Conservation (phyloP, 2,797 vertebrate genomes). For the Propithecus deckenii region DNA sequence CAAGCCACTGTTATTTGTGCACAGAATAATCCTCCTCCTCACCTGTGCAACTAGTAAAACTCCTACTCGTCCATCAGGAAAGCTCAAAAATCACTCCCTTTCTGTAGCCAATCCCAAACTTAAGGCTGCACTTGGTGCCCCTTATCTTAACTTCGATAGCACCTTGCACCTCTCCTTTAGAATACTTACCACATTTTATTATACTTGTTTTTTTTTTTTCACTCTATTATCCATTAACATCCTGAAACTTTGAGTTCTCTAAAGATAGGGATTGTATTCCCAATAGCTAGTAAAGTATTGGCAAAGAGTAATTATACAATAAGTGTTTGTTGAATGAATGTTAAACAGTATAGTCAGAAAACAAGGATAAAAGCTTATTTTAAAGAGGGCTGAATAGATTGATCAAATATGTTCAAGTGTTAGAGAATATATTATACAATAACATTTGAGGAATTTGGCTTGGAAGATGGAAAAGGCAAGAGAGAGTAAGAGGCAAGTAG, state of each 20-base stretch:
- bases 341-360: neutral
- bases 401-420: neutral
- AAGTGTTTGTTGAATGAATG: neutral
- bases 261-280: neutral
- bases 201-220: neutral
- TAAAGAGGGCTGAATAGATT: neutral
- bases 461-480: neutral
- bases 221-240: neutral
- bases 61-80: neutral
- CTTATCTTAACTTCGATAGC: neutral
- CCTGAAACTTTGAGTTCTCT: slow-evolving; percentile 13
- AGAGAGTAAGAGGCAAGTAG: neutral
- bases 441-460: neutral
- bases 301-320: neutral
- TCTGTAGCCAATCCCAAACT: neutral
- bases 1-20: neutral
- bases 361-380: neutral
- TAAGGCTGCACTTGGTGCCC: neutral
- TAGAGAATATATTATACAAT: neutral
- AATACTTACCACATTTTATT: neutral
- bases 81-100: neutral
- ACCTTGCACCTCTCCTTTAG: neutral
- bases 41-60: neutral
- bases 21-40: neutral
- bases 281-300: neutral